Conservation (phyloP, 2,797 vertebrate genomes). For the Acanthurus leucopareius region DNA sequence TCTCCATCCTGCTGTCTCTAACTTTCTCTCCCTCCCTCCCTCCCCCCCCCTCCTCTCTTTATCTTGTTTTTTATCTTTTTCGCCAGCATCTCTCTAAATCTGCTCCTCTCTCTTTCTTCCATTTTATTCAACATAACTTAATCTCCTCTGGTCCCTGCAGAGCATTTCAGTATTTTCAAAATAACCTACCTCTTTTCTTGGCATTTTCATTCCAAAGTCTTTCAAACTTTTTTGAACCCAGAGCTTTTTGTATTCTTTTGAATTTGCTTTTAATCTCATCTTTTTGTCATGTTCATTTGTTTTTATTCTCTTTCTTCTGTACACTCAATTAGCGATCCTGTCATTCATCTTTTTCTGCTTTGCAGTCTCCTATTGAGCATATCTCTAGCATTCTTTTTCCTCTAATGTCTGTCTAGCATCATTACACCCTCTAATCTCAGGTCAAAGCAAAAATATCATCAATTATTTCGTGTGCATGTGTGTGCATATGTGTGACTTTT, state of each 20-base stretch:
- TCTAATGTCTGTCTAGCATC: not conserved
- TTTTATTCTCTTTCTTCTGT: slow-evolving; percentile 4
- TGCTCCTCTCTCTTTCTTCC: slow-evolving; percentile 24
- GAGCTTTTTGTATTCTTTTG: not conserved
- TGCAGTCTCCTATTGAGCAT: not conserved
- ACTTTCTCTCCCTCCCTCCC: slow-evolving; percentile 57
- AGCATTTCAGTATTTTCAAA: slow-evolving; percentile 39
- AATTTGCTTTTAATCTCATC: not conserved
- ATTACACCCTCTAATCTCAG: slow-evolving; percentile 12
- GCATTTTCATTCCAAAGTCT: not conserved
- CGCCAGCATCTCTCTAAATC: slow-evolving; percentile 33
- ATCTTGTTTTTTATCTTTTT: slow-evolving; percentile 22
- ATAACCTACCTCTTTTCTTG: slow-evolving; percentile 10
- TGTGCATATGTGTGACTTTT: not conserved
- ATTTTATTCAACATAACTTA: slow-evolving; percentile 39
- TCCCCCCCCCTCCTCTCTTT: slow-evolving; percentile 28
- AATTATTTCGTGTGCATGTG: slow-evolving; percentile 9
- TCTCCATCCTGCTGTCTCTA: slow-evolving; percentile 74
- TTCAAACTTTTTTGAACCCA: slow-evolving; percentile 7
- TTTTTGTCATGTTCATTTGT: slow-evolving; percentile 8
- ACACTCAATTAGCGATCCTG: slow-evolving; percentile 9
- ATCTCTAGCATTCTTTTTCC: not conserved
- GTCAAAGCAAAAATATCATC: slow-evolving; percentile 7
- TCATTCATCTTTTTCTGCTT: slow-evolving; percentile 17
- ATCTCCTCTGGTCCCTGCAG: slow-evolving; percentile 39